These are phyloP conservation scores for Chaitophorus viminalis DNA, from an alignment of 2,888 invertebrate genomes.

Conservation along the genomic window DNA sequence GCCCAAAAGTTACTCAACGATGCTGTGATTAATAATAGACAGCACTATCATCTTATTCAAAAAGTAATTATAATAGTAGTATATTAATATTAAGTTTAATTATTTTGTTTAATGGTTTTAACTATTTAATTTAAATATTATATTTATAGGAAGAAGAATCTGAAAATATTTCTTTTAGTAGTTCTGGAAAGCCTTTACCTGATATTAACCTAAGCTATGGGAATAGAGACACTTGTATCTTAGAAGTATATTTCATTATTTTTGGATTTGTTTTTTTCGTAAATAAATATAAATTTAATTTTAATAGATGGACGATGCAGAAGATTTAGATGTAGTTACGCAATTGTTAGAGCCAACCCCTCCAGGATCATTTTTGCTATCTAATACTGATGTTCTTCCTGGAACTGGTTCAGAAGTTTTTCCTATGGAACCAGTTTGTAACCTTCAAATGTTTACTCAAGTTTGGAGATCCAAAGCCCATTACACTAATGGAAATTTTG, in stretches of 20 bases:
- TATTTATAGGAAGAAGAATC: conserved; percentile 61
- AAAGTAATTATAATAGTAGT: conserved; percentile 40
- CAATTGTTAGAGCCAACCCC: conserved; percentile 79
- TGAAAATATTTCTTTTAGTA: conserved; percentile 71
- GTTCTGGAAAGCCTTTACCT: conserved; percentile 73
- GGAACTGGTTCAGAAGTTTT: conserved; percentile 68
- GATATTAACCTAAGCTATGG: conserved; percentile 77
- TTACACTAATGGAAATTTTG: conserved; percentile 66
- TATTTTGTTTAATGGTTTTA: background rate
- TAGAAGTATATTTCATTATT: conserved; percentile 72
- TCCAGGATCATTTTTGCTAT: conserved; percentile 81
- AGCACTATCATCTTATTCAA: conserved; percentile 72
- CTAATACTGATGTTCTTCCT: conserved; percentile 81
- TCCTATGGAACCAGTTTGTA: conserved; percentile 70
- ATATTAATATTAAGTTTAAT: background rate
- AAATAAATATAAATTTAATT: background rate
- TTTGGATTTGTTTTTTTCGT: conserved; percentile 30
- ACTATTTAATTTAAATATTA: conserved; percentile 13
- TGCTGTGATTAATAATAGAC: conserved; percentile 77
- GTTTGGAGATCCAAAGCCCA: conserved; percentile 74
- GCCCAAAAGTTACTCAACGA: conserved; percentile 76
- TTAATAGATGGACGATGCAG: conserved; percentile 80
- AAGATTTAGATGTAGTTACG: conserved; percentile 81
- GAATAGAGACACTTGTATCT: conserved; percentile 82
- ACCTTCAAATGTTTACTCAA: conserved; percentile 86